Percentiles rank a stretch among this genome's conserved stretches.
These are phyloP conservation scores for Lemur catta DNA, from an alignment of 2,797 vertebrate species.

Conservation along the genomic window DNA sequence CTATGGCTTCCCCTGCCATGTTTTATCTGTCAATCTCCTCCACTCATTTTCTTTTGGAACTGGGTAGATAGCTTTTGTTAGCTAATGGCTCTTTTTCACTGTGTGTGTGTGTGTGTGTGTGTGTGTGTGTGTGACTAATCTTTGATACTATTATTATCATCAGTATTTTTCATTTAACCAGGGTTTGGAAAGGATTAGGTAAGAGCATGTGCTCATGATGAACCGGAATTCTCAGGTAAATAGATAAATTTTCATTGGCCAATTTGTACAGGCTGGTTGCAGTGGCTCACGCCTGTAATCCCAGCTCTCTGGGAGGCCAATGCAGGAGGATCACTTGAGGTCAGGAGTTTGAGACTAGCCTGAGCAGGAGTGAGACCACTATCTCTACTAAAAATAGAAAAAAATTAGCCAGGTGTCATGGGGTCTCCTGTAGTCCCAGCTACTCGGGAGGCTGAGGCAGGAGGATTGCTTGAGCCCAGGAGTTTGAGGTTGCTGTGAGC, in stretches of 20 bases:
- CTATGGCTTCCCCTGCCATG: rapidly evolving
- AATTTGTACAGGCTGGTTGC: not conserved
- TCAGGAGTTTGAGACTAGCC: too few species aligned
- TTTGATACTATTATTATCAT: not conserved
- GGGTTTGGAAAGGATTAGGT: not conserved
- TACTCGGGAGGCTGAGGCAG: too few species aligned
- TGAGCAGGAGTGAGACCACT: too few species aligned
- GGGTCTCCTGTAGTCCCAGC: too few species aligned
- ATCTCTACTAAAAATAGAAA: too few species aligned
- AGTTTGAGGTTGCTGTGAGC: too few species aligned
- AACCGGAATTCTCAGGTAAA: not conserved
- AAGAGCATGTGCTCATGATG: not conserved
- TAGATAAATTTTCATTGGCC: not conserved
- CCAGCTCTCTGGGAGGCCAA: too few species aligned
- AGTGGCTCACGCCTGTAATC: too few species aligned
- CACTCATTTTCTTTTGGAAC: not conserved
- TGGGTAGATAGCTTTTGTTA: not conserved
- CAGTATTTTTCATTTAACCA: not conserved
- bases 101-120: not conserved
- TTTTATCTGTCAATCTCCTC: not conserved
- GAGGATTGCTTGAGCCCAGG: too few species aligned
- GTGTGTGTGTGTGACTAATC: not conserved
- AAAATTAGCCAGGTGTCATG: too few species aligned
- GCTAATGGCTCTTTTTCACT: not conserved
- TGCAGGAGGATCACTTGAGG: too few species aligned